Conservation (phyloP, 2,888 invertebrate genomes). For the Creontiades dilutus region DNA sequence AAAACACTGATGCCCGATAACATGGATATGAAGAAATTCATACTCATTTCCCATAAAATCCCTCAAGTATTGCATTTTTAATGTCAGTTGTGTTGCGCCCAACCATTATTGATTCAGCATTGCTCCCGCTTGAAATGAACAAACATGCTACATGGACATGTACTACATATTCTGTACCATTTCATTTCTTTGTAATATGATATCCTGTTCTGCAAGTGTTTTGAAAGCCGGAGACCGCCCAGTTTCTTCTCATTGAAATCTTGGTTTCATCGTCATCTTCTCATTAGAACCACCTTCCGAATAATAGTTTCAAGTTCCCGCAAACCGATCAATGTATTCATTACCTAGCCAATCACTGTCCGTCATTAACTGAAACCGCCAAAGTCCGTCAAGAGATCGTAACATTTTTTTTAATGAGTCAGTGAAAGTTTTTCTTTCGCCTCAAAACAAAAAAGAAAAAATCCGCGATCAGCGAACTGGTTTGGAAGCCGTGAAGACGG, state of each 20-base stretch:
- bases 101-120: too few species aligned
- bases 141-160: too few species aligned
- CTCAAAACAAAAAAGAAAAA: neutral
- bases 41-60: too few species aligned
- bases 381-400: neutral
- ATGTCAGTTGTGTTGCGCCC: too few species aligned
- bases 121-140: too few species aligned
- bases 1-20: too few species aligned
- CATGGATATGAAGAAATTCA: too few species aligned
- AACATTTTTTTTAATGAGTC: neutral
- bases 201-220: neutral
- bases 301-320: neutral
- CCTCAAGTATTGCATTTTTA: too few species aligned
- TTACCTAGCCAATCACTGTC: neutral
- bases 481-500: conserved; percentile 20
- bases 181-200: too few species aligned
- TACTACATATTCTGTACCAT: too few species aligned
- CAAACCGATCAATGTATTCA: neutral
- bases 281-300: neutral
- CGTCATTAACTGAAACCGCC: neutral
- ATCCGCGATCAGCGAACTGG: neutral
- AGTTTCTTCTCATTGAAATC: neutral
- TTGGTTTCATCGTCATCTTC: neutral
- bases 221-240: neutral
- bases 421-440: conserved; percentile 10